These are phyloP conservation scores for Gerris lacustris DNA, from an alignment of 2,888 invertebrate species.

Conservation along the genomic window DNA sequence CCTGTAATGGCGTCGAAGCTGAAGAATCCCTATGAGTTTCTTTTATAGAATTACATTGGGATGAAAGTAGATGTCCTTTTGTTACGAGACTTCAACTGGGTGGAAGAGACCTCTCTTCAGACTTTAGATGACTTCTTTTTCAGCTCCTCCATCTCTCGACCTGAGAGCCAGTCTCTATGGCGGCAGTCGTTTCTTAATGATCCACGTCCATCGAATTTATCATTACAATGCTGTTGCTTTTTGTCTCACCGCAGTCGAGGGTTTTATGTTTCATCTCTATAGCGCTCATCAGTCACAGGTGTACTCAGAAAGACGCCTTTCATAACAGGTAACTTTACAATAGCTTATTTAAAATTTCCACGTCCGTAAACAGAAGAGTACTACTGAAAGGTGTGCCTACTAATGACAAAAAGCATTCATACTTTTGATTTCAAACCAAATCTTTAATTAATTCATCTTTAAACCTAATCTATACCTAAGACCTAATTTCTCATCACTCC, in stretches of 20 bases:
- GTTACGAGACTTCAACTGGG: not conserved
- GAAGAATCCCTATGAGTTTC: no score
- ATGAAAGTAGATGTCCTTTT: not conserved
- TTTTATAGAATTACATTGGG: no score
- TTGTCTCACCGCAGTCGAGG: not conserved
- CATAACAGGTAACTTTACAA: no score
- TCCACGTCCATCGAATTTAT: not conserved
- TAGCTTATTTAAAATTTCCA: no score
- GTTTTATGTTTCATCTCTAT: not conserved
- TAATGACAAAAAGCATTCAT: no score
- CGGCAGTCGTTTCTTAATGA: not conserved
- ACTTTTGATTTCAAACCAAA: no score
- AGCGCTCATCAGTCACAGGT: constrained; percentile 2
- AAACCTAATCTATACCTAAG: no score
- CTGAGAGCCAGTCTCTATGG: not conserved
- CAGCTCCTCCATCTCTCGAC: not conserved
- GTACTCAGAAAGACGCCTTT: not conserved
- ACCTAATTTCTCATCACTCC: no score
- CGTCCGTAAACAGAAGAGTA: no score
- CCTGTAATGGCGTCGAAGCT: no score
- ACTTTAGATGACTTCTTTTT: constrained; percentile 3
- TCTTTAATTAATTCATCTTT: no score
- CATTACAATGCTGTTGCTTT: not conserved
- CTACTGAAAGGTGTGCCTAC: no score
- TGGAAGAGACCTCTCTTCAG: not conserved